Conservation (phyloP, 2,797 vertebrate genomes). For the Silurus lanzhouensis region DNA sequence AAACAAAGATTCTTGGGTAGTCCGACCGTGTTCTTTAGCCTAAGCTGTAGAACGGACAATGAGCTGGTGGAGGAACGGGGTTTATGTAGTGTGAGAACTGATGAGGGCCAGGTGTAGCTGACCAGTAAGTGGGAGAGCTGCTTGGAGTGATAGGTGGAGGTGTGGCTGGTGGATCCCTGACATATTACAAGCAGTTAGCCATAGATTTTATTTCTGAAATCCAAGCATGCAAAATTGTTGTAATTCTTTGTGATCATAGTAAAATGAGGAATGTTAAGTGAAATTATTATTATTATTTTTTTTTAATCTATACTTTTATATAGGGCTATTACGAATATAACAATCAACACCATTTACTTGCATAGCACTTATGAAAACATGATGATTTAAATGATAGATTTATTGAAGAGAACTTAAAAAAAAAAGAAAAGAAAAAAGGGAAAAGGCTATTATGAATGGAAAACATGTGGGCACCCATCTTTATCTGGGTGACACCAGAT, state of each 20-base stretch:
- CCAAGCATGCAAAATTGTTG: background rate
- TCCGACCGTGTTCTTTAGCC: no score
- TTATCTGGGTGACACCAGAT: background rate
- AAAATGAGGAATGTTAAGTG: background rate
- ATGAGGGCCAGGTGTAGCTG: no score
- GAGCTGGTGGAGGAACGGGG: no score
- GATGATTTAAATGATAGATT: background rate
- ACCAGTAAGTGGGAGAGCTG: no score
- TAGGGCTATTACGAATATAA: background rate
- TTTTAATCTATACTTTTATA: conserved; percentile 2
- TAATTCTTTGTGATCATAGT: background rate
- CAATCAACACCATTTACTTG: background rate
- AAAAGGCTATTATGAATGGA: background rate
- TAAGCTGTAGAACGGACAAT: no score
- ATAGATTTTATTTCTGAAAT: background rate
- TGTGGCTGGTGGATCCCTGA: no score
- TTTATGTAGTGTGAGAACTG: no score
- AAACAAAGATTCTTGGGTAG: no score
- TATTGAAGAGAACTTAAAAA: background rate
- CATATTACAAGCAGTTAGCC: background rate
- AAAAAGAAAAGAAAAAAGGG: no score
- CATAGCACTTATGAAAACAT: background rate
- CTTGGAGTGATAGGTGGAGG: no score
- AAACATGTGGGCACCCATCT: no score
- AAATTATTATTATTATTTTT: no score